phyloP scores from a whole-genome alignment of 2,888 invertebrate species.

The Amphipoea lucens region DNA sequence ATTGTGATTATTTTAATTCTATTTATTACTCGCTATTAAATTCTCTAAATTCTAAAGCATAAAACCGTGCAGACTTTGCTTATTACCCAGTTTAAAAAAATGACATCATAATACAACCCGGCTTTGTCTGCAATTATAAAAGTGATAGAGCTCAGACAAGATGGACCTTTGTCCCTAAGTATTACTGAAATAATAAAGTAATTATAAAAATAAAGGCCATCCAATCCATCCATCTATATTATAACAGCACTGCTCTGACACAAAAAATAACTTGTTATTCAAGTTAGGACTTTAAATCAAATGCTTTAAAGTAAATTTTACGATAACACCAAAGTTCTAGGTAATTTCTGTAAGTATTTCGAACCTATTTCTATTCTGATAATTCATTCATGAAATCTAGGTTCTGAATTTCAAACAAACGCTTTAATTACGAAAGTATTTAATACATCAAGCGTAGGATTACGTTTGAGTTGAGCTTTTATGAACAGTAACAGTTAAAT shows the following conservation, averaged over 20 bases:
- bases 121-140: neutral
- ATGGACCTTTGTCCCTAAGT: neutral
- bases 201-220: no score
- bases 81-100: neutral
- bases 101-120: neutral
- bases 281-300: no score
- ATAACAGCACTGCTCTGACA: no score
- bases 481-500: neutral
- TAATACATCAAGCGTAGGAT: neutral
- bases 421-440: neutral
- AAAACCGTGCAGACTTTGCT: neutral
- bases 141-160: neutral
- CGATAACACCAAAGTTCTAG: neutral
- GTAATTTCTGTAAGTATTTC: no score
- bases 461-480: neutral
- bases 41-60: neutral
- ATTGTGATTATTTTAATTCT: neutral
- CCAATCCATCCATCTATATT: no score
- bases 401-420: neutral
- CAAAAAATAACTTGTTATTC: no score
- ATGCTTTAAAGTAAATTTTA: no score
- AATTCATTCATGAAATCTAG: no score
- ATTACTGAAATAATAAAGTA: neutral
- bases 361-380: neutral
- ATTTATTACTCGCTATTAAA: neutral